Evolutionary conservation across 2,113 vertebrate species (phyloP), one percentile per base, ranked within the genome.

Genomic region (Pterocles gutturalis): DNA sequence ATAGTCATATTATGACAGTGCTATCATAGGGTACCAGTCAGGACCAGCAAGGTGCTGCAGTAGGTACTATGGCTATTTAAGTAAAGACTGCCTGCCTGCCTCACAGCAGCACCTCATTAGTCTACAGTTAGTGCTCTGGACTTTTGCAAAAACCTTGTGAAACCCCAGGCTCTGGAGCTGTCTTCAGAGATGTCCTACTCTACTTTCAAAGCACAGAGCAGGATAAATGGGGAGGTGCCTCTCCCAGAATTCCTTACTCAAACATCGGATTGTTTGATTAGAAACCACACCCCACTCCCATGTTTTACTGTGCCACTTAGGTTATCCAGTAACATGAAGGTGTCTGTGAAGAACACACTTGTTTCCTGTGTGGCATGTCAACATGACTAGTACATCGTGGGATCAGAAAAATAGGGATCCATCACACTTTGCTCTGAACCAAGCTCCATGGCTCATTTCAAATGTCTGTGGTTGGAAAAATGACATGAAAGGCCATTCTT

Each of bases 401-500:
- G 34, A 80, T 41, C 0, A 0, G 43, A 51, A 14, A 0, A 33
- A 65, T 84, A 72, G 70, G 25, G 20, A 88, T 83, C 60, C 53
- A 31, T 66, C 71, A 78, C 29, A 25, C 25, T 46, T 70, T 75
- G 60, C 64, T 92, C 64, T 45, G 81, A 96, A 71, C 29, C 41
- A 51, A 48, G 51, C 34, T 90, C 54, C 1, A 1, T 60, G 64
- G 64, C 51, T 95, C 83, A 76, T 92, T 94, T 86, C 69, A 83
- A 41, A 71, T 21, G 25, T 20, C 53, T 53, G 51, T 78, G 33
- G 51, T 76, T 87, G 93, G 69, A 90, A 93, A 93, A 84, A 92
- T 69, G 31, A 81, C 48, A 67, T 48, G 25, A 84, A 92, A 79
- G 25, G 31, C 53, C 65, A 71, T 89, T 95, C 71, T 91, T 87